Conservation (phyloP, 2,797 vertebrate genomes). For the Phrynocephalus vlangalii region DNA sequence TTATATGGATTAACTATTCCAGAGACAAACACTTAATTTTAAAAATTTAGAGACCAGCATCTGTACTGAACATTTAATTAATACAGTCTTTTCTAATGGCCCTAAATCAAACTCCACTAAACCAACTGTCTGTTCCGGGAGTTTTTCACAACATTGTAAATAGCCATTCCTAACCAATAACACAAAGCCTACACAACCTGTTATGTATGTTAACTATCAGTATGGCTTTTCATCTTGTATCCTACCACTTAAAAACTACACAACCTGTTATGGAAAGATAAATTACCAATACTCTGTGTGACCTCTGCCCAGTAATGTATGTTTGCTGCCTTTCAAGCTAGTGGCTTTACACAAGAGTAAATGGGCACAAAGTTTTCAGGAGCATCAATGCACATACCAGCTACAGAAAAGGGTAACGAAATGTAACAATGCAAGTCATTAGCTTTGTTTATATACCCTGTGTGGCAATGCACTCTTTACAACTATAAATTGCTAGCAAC, state of each 20-base stretch:
- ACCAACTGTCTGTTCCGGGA: background rate
- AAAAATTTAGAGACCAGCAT: conserved; percentile 40
- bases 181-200: conserved; percentile 27
- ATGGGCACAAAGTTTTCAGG: conserved; percentile 19
- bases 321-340: background rate
- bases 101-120: conserved; percentile 10
- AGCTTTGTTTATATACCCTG: conserved; percentile 29
- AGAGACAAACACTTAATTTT: conserved; percentile 20
- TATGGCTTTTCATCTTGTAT: no score
- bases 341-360: background rate
- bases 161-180: conserved; percentile 36
- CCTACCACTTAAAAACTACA: background rate
- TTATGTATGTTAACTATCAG: background rate
- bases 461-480: conserved; percentile 46
- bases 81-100: conserved; percentile 21
- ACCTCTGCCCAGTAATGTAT: background rate
- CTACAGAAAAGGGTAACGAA: background rate
- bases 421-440: conserved; percentile 17
- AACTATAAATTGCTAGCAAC: conserved; percentile 52
- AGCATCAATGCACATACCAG: background rate
- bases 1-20: conserved; percentile 30
- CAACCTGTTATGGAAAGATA: conserved; percentile 33
- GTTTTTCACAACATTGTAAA: conserved; percentile 23
- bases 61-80: conserved; percentile 16
- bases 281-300: background rate